Evolutionary conservation across 2,888 invertebrate genomes (phyloP), one percentile per base, ranked within the genome.

Genomic region (Heterodera filipjevi): DNA sequence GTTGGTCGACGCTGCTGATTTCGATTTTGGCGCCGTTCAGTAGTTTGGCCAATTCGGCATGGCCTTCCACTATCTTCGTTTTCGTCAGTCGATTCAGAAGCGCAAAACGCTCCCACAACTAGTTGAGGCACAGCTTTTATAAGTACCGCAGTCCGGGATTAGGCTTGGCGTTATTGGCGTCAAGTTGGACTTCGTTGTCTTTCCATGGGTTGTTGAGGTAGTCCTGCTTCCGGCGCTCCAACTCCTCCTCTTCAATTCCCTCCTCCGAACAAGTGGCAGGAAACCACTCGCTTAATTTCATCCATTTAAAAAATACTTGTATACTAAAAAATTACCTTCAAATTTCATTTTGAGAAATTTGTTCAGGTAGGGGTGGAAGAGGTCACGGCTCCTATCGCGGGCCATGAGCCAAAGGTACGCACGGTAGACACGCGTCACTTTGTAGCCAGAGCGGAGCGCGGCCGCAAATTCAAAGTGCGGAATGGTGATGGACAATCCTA

Each of bases 271-370:
- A 6, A 22, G 3, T n/a, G n/a, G n/a, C n/a, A 27, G 59, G 3
- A n/a, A 59, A 1, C 59, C 59, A 27, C 59, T 59, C 5, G 59
- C 59, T 59, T 22, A 59, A 27, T 22, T 19, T 33, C 19, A 19
- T 19, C 39, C 27, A 59, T 59, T 59, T n/a, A n/a, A n/a, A n/a
- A n/a, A n/a, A n/a, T 59, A 8, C 39, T 35, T 71, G 14, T 5
- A 53, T 16, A 19, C 39, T 32, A 39, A 72, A 72, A 2, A 30
- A 2, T 49, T 53, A 72, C 49, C 72, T 19, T 72, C 49, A 22
- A 72, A 53, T 39, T 72, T 72, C 39, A 53, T 49, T 19, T 49
- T 59, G 14, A 72, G 33, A 39, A 72, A 72, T 16, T 39, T 59
- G 3, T 16, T 14, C 44, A 72, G 30, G 59, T 72, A 72, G 19